Evolutionary conservation across 2,888 invertebrate species (phyloP).

Genomic region (Lutraria lutraria): DNA sequence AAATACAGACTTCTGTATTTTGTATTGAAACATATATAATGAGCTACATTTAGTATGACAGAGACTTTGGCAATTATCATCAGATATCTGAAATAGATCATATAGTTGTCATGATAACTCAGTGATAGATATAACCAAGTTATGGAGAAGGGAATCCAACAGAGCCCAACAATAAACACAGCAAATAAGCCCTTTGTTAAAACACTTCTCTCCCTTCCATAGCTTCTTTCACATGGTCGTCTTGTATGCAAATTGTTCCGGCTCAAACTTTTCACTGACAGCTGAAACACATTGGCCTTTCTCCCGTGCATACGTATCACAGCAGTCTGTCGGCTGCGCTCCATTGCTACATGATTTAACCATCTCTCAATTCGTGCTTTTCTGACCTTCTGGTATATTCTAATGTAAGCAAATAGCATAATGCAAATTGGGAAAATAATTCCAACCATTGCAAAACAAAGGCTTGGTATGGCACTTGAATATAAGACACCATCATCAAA

Average conservation of each 20-base stretch:
- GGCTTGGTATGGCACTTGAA: background rate
- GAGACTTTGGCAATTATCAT: conserved; percentile 49
- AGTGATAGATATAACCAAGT: conserved; percentile 29
- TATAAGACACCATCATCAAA: conserved; percentile 35
- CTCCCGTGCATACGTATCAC: conserved; percentile 33
- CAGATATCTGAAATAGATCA: conserved; percentile 23
- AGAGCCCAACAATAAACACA: conserved; percentile 23
- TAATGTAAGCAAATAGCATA: conserved; percentile 45
- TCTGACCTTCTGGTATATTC: conserved; percentile 39
- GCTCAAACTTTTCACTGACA: background rate
- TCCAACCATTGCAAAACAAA: conserved; percentile 5
- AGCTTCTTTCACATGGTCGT: background rate
- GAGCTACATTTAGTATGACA: conserved; percentile 32
- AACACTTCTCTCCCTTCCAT: conserved; percentile 36
- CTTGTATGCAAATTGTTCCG: background rate
- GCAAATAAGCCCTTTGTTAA: conserved; percentile 47
- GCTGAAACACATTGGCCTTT: conserved; percentile 55
- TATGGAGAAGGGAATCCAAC: conserved; percentile 43
- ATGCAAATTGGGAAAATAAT: conserved; percentile 32
- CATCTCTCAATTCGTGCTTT: conserved; percentile 50
- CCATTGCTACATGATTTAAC: conserved; percentile 33
- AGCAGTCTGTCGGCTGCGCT: conserved; percentile 32
- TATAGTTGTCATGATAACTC: conserved; percentile 24
- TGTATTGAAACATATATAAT: conserved; percentile 49
- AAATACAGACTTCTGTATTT: conserved; percentile 49